Conservation (phyloP, 2,888 invertebrate genomes). For the Agrypnus murinus region DNA sequence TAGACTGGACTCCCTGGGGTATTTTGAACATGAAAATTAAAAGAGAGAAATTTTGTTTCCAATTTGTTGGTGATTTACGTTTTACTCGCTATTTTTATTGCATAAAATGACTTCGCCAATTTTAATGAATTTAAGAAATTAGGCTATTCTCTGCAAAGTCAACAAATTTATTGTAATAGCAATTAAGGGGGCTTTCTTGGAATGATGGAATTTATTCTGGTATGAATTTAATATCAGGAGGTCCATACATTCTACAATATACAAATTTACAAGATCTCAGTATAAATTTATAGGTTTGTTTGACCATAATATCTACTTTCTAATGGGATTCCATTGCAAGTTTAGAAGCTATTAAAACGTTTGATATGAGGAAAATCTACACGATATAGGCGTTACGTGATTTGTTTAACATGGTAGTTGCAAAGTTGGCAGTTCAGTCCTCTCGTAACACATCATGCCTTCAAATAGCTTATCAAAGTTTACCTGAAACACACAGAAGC, state of each 20-base stretch:
- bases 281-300: slow-evolving; percentile 3
- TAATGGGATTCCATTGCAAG: slow-evolving; percentile 7
- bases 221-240: too few species aligned
- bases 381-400: slow-evolving; percentile 31
- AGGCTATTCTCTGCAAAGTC: not conserved
- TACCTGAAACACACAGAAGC: slow-evolving; percentile 43
- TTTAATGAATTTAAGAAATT: slow-evolving; percentile 2
- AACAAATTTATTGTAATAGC: not conserved
- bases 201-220: too few species aligned
- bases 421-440: slow-evolving; percentile 30
- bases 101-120: not conserved
- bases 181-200: too few species aligned
- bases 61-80: slow-evolving; percentile 14
- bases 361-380: slow-evolving; percentile 25
- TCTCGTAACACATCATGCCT: slow-evolving; percentile 29
- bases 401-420: slow-evolving; percentile 39
- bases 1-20: slow-evolving; percentile 11
- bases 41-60: slow-evolving; percentile 18
- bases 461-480: slow-evolving; percentile 43
- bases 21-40: slow-evolving; percentile 21
- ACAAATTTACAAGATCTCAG: not conserved
- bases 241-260: too few species aligned
- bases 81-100: slow-evolving; percentile 10
- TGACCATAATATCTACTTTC: not conserved
- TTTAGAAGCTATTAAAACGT: slow-evolving; percentile 33